Evolutionary conservation across 2,113 vertebrate species (phyloP).

Genomic region (Cyanistes caeruleus): DNA sequence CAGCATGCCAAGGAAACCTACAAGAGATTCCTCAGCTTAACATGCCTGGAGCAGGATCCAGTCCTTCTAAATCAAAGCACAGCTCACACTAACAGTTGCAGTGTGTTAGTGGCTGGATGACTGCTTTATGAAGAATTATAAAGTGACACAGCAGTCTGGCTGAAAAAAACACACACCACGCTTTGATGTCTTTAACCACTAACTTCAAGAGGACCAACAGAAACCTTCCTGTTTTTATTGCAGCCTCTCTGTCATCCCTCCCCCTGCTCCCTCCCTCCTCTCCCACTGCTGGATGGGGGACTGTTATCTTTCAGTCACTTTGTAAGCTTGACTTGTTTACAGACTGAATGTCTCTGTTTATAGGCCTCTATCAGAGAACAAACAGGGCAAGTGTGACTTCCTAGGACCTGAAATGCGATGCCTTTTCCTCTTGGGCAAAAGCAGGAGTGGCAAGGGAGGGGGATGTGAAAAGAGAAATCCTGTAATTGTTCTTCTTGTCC

Average conservation of each 20-base stretch:
- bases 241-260: conserved; percentile 54
- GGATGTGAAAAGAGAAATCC: background rate
- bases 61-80: conserved; percentile 58
- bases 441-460: background rate
- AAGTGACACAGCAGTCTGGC: conserved; percentile 65
- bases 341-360: conserved; percentile 66
- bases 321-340: conserved; percentile 67
- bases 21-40: conserved; percentile 43
- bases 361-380: conserved; percentile 58
- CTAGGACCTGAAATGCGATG: conserved; percentile 30
- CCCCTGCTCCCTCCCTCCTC: background rate
- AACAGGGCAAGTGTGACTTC: conserved; percentile 62
- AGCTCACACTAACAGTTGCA: conserved; percentile 50
- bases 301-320: conserved; percentile 66
- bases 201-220: conserved; percentile 67
- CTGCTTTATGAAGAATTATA: conserved; percentile 68
- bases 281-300: conserved; percentile 16
- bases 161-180: conserved; percentile 1
- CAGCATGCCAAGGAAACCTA: conserved; percentile 33
- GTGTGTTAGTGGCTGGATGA: conserved; percentile 46
- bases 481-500: background rate
- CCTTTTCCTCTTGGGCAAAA: conserved; percentile 30
- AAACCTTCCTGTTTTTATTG: conserved; percentile 69
- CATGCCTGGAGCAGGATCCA: conserved; percentile 32
- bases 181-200: conserved; percentile 69